Conservation (phyloP, 1,140 invertebrate species). For the Pseudomyrmex cubaensis region DNA sequence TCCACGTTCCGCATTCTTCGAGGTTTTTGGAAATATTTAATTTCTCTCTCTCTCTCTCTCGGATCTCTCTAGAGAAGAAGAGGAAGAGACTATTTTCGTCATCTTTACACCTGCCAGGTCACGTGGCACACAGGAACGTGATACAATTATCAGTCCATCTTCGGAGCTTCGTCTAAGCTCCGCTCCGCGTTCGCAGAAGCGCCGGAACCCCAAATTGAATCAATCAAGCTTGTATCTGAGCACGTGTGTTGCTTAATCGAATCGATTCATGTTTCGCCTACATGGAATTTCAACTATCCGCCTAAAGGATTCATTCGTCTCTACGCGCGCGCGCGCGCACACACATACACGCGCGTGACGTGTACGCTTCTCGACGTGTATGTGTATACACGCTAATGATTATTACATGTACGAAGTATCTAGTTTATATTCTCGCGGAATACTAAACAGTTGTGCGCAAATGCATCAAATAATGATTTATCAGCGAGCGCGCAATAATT, state of each 20-base stretch:
- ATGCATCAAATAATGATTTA: background rate
- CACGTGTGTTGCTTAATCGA: slow-evolving; percentile 76
- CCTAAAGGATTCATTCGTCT: slow-evolving; percentile 43
- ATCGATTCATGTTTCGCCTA: slow-evolving; percentile 75
- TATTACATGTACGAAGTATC: slow-evolving; percentile 6
- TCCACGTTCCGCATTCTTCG: background rate
- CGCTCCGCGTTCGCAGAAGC: slow-evolving; percentile 2
- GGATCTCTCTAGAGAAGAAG: too few relatives aligned
- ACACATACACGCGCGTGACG: too few relatives aligned
- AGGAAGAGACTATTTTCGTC: background rate
- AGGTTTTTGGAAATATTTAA: slow-evolving; percentile 45
- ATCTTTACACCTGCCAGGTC: slow-evolving; percentile 28
- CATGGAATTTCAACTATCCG: slow-evolving; percentile 69
- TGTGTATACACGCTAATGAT: slow-evolving; percentile 12
- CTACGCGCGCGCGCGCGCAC: background rate
- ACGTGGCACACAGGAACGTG: slow-evolving; percentile 37
- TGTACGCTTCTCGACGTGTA: background rate
- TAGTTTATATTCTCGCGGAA: background rate
- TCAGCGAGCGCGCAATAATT: background rate
- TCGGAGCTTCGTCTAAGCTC: slow-evolving; percentile 21
- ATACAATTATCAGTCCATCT: slow-evolving; percentile 61
- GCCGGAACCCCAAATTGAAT: slow-evolving; percentile 59
- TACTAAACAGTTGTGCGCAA: slow-evolving; percentile 9
- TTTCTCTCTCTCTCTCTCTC: background rate
- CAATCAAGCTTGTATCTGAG: slow-evolving; percentile 62